Evolutionary conservation across 2,113 vertebrate species (phyloP), one percentile per base, ranked within the genome.

Genomic region (Sprattus sprattus): DNA sequence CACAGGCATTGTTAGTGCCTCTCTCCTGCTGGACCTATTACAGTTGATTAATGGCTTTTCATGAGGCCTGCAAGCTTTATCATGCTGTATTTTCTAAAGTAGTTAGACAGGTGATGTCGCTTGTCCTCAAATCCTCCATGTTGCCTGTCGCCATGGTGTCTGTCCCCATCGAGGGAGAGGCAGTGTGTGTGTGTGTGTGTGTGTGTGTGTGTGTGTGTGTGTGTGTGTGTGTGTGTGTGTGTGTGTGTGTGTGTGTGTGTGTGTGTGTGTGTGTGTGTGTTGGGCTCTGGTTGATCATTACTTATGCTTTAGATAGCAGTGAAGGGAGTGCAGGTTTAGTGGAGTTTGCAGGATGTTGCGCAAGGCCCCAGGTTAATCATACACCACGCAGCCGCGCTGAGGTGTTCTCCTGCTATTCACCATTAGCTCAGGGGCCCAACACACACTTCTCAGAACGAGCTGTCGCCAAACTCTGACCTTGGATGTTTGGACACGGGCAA

Each of bases 281-380:
- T 47, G 82, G 81, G 57, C 10, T 83, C 87, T 86, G 46, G 81
- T 89, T 86, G 87, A 88, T 88, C 32, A 89, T 89, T 89, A 84
- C 81, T 47, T 39, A 11, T 22, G 1, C 39, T 85, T 52, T 49
- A 86, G 83, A 88, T 85, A 85, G 85, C 83, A 82, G 60, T 50
- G 50, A n/a, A 20, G 81, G 81, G 83, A 54, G 78, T 88, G 87
- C 84, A 52, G 84, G 84, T 75, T 90, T 88, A 88, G 84, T 87
- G 84, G 87, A 87, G 87, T 88, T 88, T 88, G 89, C 84, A 86
- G 86, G 50, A 86, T 13, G 39, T 89, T 90, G 89, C 82, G 44
- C 84, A 90, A 90, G 46, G 50, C 47, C 84, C 82, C 52, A 84
- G 86, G 89, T 90, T 90, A 90, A 90, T 90, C 85, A 88, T 88